Conservation (phyloP, 2,888 invertebrate species). For the Leptinotarsa juncta region DNA sequence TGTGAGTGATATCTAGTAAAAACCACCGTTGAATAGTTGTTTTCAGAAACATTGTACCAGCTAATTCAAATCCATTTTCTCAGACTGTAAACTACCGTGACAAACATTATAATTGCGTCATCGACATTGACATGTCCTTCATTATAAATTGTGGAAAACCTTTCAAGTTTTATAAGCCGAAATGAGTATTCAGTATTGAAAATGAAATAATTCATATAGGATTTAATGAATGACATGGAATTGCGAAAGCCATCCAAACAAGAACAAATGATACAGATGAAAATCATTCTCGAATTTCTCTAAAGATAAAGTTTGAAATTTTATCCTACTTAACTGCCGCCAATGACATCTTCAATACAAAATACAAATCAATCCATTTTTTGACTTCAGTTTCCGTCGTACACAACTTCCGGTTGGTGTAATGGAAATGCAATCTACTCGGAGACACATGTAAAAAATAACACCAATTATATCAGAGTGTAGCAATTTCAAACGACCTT, state of each 20-base stretch:
- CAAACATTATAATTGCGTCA: too few species aligned
- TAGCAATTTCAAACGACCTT: conserved; percentile 20
- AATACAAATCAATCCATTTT: neutral
- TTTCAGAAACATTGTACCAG: too few species aligned
- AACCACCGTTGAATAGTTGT: too few species aligned
- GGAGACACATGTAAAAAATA: conserved; percentile 23
- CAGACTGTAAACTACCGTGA: too few species aligned
- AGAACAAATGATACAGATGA: neutral
- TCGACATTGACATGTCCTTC: too few species aligned
- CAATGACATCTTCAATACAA: neutral
- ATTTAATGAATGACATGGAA: neutral
- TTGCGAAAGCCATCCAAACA: neutral
- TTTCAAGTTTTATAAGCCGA: too few species aligned
- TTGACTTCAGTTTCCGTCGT: neutral
- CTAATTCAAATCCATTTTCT: too few species aligned
- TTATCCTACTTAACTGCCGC: neutral
- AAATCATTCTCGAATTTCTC: neutral
- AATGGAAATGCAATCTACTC: neutral
- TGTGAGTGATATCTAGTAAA: too few species aligned
- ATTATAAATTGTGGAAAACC: too few species aligned
- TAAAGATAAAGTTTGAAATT: neutral
- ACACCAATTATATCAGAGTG: conserved; percentile 22
- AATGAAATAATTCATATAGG: too few species aligned
- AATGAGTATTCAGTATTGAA: too few species aligned
- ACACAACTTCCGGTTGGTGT: conserved; percentile 20